phyloP scores from a whole-genome alignment of 2,888 invertebrate species.

The Drosophila mimetica region DNA sequence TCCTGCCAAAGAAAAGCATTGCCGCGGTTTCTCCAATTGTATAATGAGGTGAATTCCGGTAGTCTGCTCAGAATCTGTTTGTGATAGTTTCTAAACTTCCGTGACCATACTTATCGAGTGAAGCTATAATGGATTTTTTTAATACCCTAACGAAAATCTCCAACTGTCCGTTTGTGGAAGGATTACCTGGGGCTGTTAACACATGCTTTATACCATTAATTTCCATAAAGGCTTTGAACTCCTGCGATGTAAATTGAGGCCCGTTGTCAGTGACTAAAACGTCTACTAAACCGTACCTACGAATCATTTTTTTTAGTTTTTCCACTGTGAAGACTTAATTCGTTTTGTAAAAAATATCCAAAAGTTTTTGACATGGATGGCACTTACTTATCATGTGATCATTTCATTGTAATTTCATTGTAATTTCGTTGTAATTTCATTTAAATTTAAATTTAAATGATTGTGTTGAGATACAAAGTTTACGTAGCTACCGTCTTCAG shows the following conservation, averaged over 20 bases:
- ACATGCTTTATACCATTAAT: background rate
- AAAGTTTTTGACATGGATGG: background rate
- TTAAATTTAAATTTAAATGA: conserved; percentile 1
- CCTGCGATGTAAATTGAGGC: background rate
- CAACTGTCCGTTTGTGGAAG: background rate
- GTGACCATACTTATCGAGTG: background rate
- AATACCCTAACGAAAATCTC: background rate
- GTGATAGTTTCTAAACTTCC: background rate
- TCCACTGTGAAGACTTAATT: background rate
- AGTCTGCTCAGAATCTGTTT: background rate
- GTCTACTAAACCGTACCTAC: conserved; percentile 40
- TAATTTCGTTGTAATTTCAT: no score
- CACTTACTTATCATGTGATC: background rate
- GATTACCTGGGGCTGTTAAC: background rate
- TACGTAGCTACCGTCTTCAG: background rate
- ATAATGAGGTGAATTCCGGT: background rate
- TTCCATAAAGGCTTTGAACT: background rate
- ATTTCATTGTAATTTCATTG: background rate
- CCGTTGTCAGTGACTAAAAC: background rate
- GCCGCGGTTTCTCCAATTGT: no score
- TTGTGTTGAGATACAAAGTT: background rate
- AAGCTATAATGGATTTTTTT: background rate
- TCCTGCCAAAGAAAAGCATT: background rate
- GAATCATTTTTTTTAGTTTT: background rate
- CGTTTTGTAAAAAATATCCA: background rate